phyloP scores from a whole-genome alignment of 2,888 invertebrate genomes.

The Megalurothrips usitatus region DNA sequence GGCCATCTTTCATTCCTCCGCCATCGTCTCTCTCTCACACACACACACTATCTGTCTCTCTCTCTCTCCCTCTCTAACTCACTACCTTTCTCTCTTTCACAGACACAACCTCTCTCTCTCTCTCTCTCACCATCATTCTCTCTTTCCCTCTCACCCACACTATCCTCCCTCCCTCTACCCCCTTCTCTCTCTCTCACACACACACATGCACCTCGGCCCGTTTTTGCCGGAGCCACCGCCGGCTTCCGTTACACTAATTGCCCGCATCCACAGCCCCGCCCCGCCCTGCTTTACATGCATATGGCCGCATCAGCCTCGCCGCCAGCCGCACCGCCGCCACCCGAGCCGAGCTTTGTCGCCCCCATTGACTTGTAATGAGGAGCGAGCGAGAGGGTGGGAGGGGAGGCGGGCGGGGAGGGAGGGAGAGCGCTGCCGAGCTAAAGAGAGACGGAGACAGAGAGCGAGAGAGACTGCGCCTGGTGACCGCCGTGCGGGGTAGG shows the following conservation, averaged over 20 bases:
- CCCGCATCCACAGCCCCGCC: background rate
- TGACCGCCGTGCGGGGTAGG: no score
- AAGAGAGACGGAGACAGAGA: no score
- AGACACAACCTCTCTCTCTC: background rate
- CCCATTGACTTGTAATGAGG: slow-evolving; percentile 28
- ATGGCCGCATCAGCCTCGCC: background rate
- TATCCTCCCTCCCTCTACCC: background rate
- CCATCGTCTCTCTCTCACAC: background rate
- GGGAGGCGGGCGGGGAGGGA: no score
- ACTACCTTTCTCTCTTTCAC: background rate
- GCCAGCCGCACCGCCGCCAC: background rate
- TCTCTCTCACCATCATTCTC: background rate
- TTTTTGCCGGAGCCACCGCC: background rate
- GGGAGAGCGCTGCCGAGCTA: no score
- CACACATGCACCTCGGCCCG: no score
- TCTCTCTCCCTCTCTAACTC: background rate
- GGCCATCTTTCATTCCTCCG: background rate
- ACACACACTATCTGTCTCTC: no score
- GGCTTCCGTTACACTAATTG: background rate
- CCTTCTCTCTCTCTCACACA: no score
- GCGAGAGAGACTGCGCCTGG: no score
- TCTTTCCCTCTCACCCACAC: background rate
- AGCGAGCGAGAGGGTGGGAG: background rate
- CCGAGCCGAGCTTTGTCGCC: slow-evolving; percentile 9
- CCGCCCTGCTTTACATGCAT: slow-evolving; percentile 13